These are phyloP conservation scores for Melanogrammus aeglefinus DNA, from an alignment of 2,797 vertebrate species.

Conservation along the genomic window DNA sequence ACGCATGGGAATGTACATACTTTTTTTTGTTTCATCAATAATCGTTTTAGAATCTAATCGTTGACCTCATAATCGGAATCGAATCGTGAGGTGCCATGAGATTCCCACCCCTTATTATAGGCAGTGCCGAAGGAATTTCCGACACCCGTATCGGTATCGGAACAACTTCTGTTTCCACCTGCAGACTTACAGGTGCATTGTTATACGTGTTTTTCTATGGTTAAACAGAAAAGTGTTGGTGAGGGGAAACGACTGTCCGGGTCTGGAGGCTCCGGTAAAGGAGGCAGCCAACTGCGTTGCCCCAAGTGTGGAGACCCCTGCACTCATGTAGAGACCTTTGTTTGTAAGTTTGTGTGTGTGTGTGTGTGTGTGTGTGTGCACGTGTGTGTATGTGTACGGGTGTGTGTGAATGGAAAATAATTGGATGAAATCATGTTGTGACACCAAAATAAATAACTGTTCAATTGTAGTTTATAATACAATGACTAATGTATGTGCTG, in stretches of 20 bases:
- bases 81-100: no score
- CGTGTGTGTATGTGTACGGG: not conserved
- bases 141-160: no score
- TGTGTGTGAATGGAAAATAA: not conserved
- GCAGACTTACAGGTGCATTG: not conserved
- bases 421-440: not conserved
- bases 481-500: not conserved
- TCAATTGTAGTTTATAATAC: not conserved
- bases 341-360: constrained; percentile 78
- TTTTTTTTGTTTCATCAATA: no score
- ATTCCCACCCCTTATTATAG: no score
- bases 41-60: no score
- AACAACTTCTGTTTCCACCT: not conserved
- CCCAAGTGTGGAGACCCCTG: constrained; percentile 96
- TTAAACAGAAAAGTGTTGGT: constrained; percentile 81
- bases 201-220: constrained; percentile 8
- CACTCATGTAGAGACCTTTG: constrained; percentile 97
- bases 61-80: no score
- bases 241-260: constrained; percentile 83
- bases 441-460: not conserved
- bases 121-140: no score
- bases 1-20: no score
- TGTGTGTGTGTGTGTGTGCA: not conserved
- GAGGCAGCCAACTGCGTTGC: constrained; percentile 90
- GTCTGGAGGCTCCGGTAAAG: constrained; percentile 91